Evolutionary conservation across 2,888 invertebrate species (phyloP), one percentile per base, ranked within the genome.

Genomic region (Aelia acuminata): DNA sequence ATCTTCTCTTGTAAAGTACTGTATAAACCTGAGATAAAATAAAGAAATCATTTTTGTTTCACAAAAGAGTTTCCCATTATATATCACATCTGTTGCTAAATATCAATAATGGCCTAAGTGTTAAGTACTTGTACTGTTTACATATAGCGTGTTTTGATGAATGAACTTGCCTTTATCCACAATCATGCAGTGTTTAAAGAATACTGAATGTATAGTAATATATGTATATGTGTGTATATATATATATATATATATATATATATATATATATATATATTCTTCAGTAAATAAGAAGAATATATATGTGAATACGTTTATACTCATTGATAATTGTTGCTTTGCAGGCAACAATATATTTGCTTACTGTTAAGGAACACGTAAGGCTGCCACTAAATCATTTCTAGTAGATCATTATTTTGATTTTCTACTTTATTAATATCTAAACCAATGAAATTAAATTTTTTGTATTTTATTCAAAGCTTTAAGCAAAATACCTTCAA

Each of bases 21-120:
- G 47, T 3, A 1, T 70, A 31, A 70, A 4, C 35, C 35, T 31
- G 13, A 57, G 26, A 26, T 57, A 1, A 57, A 57, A 57, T 85
- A 18, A 57, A 57, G 15, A 50, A 86, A 86, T 53, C 10, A 47
- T 63, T 39, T 50, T 43, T 50, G 13, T 86, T 57, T 63, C 31
- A 31, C 31, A 10, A 57, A 50, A 50, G 49, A 53, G 80, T 87
- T 84, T 50, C 84, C 26, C 50, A 50, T 39, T 31, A 50, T 50
- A 84, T 87, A 26, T 84, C 50, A 39, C 57, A 84, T 50, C 18
- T 31, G 88, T 57, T 88, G 88, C 88, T 88, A 87, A 50, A 84
- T 84, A 84, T 88, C 88, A 84, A 87, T 84, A 84, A 88, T 88
- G 88, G 88, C 88, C 88, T 88, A 88, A 88, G 84, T 84, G 88